phyloP scores from a whole-genome alignment of 2,113 vertebrate genomes.

The Aldabrachelys gigantea region DNA sequence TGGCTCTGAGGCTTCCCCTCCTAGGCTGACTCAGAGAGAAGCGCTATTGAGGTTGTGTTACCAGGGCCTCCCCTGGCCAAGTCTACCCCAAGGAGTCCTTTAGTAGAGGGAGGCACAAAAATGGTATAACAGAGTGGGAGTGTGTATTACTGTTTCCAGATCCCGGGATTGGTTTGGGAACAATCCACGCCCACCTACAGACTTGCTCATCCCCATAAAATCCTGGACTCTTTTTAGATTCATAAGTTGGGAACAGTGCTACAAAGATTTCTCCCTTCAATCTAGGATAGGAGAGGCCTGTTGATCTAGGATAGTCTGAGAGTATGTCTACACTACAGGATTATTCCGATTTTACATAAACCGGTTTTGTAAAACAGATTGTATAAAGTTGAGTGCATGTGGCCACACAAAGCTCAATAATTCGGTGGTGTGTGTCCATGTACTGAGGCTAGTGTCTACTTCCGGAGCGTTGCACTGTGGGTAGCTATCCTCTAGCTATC shows the following conservation, averaged over 20 bases:
- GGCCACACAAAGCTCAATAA: too few relatives aligned
- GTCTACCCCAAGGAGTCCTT: not conserved
- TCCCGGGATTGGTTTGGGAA: not conserved
- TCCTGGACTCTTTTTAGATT: not conserved
- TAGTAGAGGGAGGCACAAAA: not conserved
- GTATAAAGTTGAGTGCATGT: too few relatives aligned
- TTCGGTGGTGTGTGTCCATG: too few relatives aligned
- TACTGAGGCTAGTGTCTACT: too few relatives aligned
- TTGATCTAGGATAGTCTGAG: not conserved
- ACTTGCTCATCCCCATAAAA: fast-evolving
- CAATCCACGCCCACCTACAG: fast-evolving
- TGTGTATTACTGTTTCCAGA: not conserved
- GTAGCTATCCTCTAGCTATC: too few relatives aligned
- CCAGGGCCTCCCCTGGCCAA: not conserved
- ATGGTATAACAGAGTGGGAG: not conserved
- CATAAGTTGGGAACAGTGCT: not conserved
- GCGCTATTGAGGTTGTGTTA: not conserved
- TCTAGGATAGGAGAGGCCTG: not conserved
- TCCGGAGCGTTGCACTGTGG: too few relatives aligned
- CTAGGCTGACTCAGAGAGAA: not conserved
- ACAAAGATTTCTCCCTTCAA: not conserved
- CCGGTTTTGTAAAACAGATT: too few relatives aligned
- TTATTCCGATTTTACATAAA: too few relatives aligned
- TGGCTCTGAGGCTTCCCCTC: not conserved
- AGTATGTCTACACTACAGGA: too few relatives aligned